A percentile compares a stretch with the other conserved stretches of the same genome.
Conservation (phyloP, 2,797 vertebrate genomes). For the Apogon hyalosoma region DNA sequence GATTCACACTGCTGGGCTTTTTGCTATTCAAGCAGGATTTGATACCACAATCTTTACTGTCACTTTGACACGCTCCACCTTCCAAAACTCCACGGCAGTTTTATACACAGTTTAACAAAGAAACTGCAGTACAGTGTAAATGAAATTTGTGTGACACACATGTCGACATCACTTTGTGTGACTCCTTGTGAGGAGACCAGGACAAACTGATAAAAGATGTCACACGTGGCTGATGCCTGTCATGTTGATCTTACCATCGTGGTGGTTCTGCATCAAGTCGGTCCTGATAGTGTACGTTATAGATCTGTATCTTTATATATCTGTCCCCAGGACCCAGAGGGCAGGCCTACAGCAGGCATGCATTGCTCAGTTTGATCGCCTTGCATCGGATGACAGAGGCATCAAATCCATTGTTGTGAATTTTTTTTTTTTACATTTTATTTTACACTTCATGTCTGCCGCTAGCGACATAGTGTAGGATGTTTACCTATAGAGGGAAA, state of each 20-base stretch:
- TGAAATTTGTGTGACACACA: slow-evolving; percentile 39
- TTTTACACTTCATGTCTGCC: slow-evolving; percentile 24
- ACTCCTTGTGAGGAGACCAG: slow-evolving; percentile 50
- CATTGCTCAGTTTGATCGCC: slow-evolving; percentile 61
- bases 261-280: slow-evolving; percentile 71
- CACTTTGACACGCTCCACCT: slow-evolving; percentile 67
- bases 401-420: slow-evolving; percentile 58
- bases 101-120: slow-evolving; percentile 69
- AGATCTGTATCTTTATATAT: slow-evolving; percentile 73
- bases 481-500: slow-evolving; percentile 10
- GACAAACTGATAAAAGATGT: slow-evolving; percentile 65
- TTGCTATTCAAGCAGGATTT: slow-evolving; percentile 61
- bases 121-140: slow-evolving; percentile 53
- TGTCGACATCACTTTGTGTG: slow-evolving; percentile 51
- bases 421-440: slow-evolving; percentile 13
- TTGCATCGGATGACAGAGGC: slow-evolving; percentile 31
- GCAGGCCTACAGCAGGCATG: slow-evolving; percentile 53
- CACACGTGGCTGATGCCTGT: slow-evolving; percentile 71
- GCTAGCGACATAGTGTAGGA: slow-evolving; percentile 17
- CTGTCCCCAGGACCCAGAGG: slow-evolving; percentile 59
- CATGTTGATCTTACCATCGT: slow-evolving; percentile 63
- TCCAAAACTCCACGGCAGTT: slow-evolving; percentile 49
- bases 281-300: slow-evolving; percentile 65
- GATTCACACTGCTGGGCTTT: slow-evolving; percentile 62
- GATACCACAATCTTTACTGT: slow-evolving; percentile 55